Conservation (phyloP, 2,888 invertebrate genomes). For the Acanthococcus lagerstroemiae region DNA sequence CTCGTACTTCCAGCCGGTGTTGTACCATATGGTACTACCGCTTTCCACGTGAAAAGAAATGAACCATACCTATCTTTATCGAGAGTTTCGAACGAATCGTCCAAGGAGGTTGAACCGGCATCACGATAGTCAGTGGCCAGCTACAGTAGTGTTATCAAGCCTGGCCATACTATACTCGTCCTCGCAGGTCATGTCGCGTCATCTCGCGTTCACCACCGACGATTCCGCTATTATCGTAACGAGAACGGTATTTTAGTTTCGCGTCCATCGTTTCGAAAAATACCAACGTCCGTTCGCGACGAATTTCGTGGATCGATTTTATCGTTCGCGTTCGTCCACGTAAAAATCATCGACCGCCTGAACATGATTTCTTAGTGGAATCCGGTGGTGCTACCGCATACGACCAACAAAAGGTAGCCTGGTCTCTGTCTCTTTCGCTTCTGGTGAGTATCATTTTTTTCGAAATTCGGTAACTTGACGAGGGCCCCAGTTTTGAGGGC, state of each 20-base stretch:
- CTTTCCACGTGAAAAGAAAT: constrained; percentile 15
- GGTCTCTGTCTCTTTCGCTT: too few relatives aligned
- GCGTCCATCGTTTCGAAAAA: background rate
- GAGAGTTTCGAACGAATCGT: constrained; percentile 2
- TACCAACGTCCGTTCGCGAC: constrained; percentile 1
- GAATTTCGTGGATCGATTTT: background rate
- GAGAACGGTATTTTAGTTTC: constrained; percentile 11
- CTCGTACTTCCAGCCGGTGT: too few relatives aligned
- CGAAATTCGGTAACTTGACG: too few relatives aligned
- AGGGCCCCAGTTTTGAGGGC: too few relatives aligned
- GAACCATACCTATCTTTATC: constrained; percentile 26
- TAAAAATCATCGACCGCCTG: background rate
- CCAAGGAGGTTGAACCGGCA: constrained; percentile 24
- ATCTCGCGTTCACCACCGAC: constrained; percentile 19
- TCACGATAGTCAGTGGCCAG: constrained; percentile 18
- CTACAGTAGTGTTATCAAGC: constrained; percentile 21
- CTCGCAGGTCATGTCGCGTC: constrained; percentile 29
- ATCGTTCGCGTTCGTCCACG: background rate
- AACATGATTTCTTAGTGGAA: background rate
- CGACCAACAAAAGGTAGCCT: too few relatives aligned
- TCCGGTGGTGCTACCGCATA: background rate
- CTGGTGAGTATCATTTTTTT: too few relatives aligned
- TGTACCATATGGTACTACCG: too few relatives aligned
- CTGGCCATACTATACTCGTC: constrained; percentile 27
- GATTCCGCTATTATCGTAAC: constrained; percentile 9